Percentiles rank a stretch among this genome's conserved stretches.
Evolutionary conservation across 2,797 vertebrate species (phyloP).

Genomic region (Urosaurus nigricauda): DNA sequence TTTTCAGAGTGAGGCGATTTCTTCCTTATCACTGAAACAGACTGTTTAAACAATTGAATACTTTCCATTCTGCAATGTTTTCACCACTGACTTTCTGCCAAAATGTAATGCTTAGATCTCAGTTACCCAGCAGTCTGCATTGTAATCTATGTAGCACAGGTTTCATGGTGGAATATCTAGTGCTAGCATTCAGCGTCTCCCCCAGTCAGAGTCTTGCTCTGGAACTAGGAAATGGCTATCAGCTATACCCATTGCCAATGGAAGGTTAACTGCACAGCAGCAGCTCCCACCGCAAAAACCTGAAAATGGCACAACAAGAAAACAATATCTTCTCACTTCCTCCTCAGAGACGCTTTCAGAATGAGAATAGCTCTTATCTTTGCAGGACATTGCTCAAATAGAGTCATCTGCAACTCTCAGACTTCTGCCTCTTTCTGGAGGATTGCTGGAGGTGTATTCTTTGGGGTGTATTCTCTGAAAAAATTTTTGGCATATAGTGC

Average conservation of each 20-base stretch:
- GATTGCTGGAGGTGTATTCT: neutral
- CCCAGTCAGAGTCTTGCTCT: neutral
- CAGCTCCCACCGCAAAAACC: slow-evolving; percentile 33
- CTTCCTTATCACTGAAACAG: slow-evolving; percentile 46
- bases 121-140: slow-evolving; percentile 42
- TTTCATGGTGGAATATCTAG: slow-evolving; percentile 12
- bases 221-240: slow-evolving; percentile 31
- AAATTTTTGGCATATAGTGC: neutral
- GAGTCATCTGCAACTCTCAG: neutral
- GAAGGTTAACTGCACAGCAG: fast-evolving
- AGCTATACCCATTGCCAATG: neutral
- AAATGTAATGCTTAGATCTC: slow-evolving; percentile 56
- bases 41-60: slow-evolving; percentile 54
- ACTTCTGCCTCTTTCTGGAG: neutral
- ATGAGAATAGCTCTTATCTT: slow-evolving; percentile 17
- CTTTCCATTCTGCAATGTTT: slow-evolving; percentile 67
- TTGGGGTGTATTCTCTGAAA: neutral
- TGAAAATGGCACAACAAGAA: neutral
- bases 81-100: slow-evolving; percentile 68
- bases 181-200: slow-evolving; percentile 14
- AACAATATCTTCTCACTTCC: slow-evolving; percentile 29
- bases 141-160: slow-evolving; percentile 21
- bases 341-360: neutral
- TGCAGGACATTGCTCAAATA: neutral
- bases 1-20: slow-evolving; percentile 26